phyloP scores from a whole-genome alignment of 2,888 invertebrate species.

The Platycheirus rosarum region DNA sequence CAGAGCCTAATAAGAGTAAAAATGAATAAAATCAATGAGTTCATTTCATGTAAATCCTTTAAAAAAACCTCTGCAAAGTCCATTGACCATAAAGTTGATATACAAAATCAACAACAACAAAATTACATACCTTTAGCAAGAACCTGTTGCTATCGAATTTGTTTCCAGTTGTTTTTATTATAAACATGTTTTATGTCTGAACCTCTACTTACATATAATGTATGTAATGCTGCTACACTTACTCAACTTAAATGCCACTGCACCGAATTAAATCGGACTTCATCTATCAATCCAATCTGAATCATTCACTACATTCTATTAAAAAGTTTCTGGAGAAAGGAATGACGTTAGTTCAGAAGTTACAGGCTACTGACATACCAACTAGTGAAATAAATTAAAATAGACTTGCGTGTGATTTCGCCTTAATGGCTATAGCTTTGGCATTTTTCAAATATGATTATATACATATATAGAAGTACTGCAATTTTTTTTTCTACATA shows the following conservation, averaged over 20 bases:
- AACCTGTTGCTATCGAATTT: conserved; percentile 48
- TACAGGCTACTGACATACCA: not conserved
- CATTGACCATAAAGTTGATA: too few relatives aligned
- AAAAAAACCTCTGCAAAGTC: conserved; percentile 4
- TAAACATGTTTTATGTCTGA: conserved; percentile 18
- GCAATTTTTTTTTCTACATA: conserved; percentile 15
- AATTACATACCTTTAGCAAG: not conserved
- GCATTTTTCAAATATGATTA: conserved; percentile 51
- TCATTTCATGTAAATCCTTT: conserved; percentile 8
- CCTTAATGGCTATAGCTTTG: conserved; percentile 37
- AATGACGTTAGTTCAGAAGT: conserved; percentile 35
- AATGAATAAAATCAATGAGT: too few relatives aligned
- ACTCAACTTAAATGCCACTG: conserved; percentile 22
- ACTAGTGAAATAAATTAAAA: conserved; percentile 15
- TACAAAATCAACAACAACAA: conserved; percentile 17
- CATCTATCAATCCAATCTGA: conserved; percentile 34
- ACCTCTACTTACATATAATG: too few relatives aligned
- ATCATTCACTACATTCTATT: conserved; percentile 20
- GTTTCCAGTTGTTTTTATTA: conserved; percentile 1
- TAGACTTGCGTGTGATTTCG: conserved; percentile 37
- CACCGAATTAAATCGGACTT: conserved; percentile 23
- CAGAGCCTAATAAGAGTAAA: too few relatives aligned
- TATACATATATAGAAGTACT: not conserved
- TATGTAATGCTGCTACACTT: conserved; percentile 9
- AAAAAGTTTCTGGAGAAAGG: conserved; percentile 9